These are phyloP conservation scores for Peromyscus polionotus DNA, from an alignment of 2,113 vertebrate species.

Conservation along the genomic window DNA sequence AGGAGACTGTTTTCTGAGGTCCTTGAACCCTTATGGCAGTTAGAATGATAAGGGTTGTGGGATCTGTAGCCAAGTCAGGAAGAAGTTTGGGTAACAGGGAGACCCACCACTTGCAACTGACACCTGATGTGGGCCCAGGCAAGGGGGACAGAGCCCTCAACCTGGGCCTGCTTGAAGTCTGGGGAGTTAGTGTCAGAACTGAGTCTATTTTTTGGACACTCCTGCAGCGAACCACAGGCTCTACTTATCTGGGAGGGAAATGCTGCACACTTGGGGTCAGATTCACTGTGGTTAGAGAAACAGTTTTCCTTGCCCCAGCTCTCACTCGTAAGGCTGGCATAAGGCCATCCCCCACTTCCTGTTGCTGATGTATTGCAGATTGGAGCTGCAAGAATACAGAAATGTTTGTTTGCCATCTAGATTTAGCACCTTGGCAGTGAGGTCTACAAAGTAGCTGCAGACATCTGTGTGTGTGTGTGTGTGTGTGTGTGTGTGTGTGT, in stretches of 20 bases:
- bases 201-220: no score
- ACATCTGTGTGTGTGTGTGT: not conserved
- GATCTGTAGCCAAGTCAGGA: not conserved
- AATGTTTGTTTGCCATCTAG: not conserved
- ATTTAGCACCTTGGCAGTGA: not conserved
- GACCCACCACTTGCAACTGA: no score
- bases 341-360: not conserved
- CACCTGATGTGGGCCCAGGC: rapidly evolving
- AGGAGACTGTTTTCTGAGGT: not conserved
- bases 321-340: not conserved
- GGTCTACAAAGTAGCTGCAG: not conserved
- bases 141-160: not conserved
- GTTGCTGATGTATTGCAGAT: not conserved
- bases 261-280: not conserved
- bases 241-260: not conserved
- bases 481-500: not conserved
- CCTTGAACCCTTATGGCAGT: no score
- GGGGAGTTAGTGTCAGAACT: not conserved
- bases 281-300: not conserved
- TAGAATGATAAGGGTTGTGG: not conserved
- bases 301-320: not conserved
- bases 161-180: not conserved
- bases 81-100: not conserved
- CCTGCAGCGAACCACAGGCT: not conserved
- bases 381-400: not conserved